Evolutionary conservation across 1,140 invertebrate genomes (phyloP).

Genomic region (Camponotus vicinus): DNA sequence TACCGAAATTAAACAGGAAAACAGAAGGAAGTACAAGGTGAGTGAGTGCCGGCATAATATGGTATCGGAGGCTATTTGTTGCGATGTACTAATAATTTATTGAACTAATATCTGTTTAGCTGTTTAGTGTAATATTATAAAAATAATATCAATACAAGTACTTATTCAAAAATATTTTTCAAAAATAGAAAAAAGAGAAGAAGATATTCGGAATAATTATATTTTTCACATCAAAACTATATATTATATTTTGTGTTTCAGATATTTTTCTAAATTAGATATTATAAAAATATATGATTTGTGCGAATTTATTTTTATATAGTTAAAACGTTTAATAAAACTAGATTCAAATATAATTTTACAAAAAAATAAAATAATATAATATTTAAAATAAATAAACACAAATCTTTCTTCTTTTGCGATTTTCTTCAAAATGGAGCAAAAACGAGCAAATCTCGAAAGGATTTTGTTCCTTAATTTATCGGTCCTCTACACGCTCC

Average conservation of each 20-base stretch:
- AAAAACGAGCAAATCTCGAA: too few species aligned
- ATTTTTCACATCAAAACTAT: neutral
- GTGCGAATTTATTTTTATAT: neutral
- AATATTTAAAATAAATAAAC: neutral
- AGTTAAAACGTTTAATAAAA: neutral
- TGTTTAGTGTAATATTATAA: neutral
- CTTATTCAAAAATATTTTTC: neutral
- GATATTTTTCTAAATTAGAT: neutral
- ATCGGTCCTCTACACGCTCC: too few species aligned
- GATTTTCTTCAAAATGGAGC: too few species aligned
- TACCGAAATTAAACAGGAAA: neutral
- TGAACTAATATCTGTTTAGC: neutral
- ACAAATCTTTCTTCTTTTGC: too few species aligned
- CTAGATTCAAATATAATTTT: neutral
- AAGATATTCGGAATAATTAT: neutral
- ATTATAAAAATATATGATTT: neutral
- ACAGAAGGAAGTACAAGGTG: conserved; percentile 16
- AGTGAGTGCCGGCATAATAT: neutral
- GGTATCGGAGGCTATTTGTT: neutral
- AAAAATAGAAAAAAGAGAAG: too few species aligned
- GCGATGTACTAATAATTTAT: neutral
- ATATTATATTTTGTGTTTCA: neutral
- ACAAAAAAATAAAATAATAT: neutral
- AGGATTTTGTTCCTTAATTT: too few species aligned
- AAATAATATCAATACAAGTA: neutral